phyloP scores from a whole-genome alignment of 2,888 invertebrate species.

The Diadromus collaris region DNA sequence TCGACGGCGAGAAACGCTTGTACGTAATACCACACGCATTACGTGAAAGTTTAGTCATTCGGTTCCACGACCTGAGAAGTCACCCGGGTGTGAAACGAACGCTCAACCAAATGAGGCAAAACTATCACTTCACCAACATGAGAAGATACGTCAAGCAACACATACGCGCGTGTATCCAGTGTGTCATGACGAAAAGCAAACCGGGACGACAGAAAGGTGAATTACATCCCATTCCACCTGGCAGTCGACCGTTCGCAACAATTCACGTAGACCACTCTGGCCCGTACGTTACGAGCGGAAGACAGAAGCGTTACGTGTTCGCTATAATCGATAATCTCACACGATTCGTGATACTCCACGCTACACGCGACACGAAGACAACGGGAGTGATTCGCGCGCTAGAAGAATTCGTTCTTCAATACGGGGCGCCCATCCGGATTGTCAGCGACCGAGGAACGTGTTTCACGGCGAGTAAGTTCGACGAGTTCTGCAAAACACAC shows the following conservation, averaged over 20 bases:
- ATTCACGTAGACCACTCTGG: constrained; percentile 65
- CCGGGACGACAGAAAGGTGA: constrained; percentile 60
- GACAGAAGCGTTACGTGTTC: constrained; percentile 62
- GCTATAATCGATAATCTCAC: constrained; percentile 65
- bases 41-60: constrained; percentile 38
- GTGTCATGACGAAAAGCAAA: constrained; percentile 59
- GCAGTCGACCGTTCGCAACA: constrained; percentile 63
- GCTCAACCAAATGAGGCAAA: constrained; percentile 40
- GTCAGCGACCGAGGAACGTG: constrained; percentile 58
- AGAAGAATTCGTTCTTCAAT: constrained; percentile 17
- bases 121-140: constrained; percentile 65
- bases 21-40: constrained; percentile 34
- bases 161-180: constrained; percentile 65
- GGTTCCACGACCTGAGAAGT: constrained; percentile 48
- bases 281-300: constrained; percentile 57
- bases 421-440: constrained; percentile 32
- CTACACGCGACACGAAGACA: constrained; percentile 11
- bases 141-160: constrained; percentile 58
- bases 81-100: constrained; percentile 63
- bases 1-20: constrained; percentile 6
- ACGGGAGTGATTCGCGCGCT: background rate
- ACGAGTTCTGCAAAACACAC: constrained; percentile 46
- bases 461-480: constrained; percentile 23
- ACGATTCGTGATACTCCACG: constrained; percentile 8
- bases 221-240: constrained; percentile 66